Percentiles rank a stretch among this genome's conserved stretches.
These are phyloP conservation scores for Porites evermanni DNA, from an alignment of 92 coral and sea anemone genomes.

Conservation along the genomic window DNA sequence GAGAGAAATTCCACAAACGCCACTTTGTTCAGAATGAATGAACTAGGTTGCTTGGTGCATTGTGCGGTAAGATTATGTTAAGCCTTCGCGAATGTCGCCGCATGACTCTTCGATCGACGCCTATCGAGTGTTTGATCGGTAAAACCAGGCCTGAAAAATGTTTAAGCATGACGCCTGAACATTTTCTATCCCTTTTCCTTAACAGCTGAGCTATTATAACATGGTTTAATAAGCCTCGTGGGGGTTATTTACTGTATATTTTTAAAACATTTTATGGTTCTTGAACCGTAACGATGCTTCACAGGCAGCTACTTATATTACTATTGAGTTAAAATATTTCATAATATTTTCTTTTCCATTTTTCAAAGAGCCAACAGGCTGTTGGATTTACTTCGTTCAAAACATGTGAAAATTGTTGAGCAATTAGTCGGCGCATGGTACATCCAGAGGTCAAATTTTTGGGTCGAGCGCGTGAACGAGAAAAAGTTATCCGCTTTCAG, in stretches of 20 bases:
- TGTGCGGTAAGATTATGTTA: background rate
- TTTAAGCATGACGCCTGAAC: background rate
- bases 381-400: background rate
- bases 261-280: background rate
- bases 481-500: slow-evolving; percentile 15
- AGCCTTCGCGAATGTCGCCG: background rate
- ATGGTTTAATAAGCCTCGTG: slow-evolving; percentile 5
- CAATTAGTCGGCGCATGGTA: background rate
- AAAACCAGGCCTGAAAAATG: background rate
- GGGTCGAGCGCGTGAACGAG: slow-evolving; percentile 20
- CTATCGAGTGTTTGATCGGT: background rate
- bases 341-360: slow-evolving; percentile 26
- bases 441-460: slow-evolving; percentile 43
- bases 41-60: background rate
- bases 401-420: slow-evolving; percentile 32
- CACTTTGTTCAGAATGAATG: slow-evolving; percentile 3
- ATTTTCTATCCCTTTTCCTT: background rate
- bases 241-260: slow-evolving; percentile 10
- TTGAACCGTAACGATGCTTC: background rate
- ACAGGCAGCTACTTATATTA: background rate
- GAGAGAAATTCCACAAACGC: slow-evolving; percentile 14
- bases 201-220: slow-evolving; percentile 2
- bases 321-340: background rate
- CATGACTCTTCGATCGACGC: background rate
- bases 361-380: background rate